These are phyloP conservation scores for Hormaphis cornu DNA, from an alignment of 1,140 invertebrate genomes.

Conservation along the genomic window DNA sequence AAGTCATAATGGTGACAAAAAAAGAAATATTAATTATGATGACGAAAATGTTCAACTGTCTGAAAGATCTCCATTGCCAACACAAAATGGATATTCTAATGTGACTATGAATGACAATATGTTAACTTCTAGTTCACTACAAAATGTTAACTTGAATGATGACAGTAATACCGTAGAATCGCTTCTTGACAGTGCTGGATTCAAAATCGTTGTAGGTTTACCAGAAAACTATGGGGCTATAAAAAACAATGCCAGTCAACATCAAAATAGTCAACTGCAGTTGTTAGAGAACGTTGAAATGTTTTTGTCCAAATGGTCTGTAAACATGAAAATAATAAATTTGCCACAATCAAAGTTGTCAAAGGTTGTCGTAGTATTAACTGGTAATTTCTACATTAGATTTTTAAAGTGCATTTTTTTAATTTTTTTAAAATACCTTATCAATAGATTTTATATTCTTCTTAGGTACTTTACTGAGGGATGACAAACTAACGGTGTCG, in stretches of 20 bases:
- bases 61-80: too few species aligned
- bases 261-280: background rate
- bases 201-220: constrained; percentile 21
- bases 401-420: background rate
- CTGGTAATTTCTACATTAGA: constrained; percentile 10
- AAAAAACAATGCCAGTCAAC: background rate
- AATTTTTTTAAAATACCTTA: background rate
- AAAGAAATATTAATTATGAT: too few species aligned
- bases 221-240: background rate
- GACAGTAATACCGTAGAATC: constrained; percentile 1
- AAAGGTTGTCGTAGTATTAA: background rate
- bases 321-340: background rate
- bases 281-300: background rate
- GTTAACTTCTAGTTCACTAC: too few species aligned
- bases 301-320: background rate
- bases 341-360: background rate
- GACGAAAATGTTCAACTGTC: too few species aligned
- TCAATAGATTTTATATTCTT: background rate
- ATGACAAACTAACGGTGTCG: background rate
- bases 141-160: too few species aligned
- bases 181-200: constrained; percentile 5
- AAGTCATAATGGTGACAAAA: too few species aligned
- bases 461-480: constrained; percentile 2
- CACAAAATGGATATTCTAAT: too few species aligned
- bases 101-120: too few species aligned